phyloP scores from a whole-genome alignment of 2,888 invertebrate species.

The Drosophila birchii region DNA sequence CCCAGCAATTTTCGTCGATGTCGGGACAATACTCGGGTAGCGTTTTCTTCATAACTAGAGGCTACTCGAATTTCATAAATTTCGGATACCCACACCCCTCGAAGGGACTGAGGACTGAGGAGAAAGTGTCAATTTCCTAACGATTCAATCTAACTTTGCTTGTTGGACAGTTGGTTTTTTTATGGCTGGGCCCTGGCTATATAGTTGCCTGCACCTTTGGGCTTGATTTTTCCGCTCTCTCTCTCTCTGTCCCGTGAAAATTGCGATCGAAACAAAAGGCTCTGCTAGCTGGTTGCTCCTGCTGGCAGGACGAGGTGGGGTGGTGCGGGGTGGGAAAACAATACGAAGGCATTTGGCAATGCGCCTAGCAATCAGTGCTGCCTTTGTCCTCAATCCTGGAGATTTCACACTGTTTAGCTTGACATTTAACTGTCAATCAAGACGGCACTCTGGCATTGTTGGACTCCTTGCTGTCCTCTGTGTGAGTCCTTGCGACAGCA shows the following conservation, averaged over 20 bases:
- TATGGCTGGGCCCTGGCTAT: slow-evolving; percentile 18
- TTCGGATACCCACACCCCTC: slow-evolving; percentile 39
- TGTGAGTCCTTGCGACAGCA: slow-evolving; percentile 28
- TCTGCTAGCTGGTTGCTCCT: slow-evolving; percentile 7
- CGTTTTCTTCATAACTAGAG: slow-evolving; percentile 44
- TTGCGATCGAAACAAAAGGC: slow-evolving; percentile 68
- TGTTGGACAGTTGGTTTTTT: slow-evolving; percentile 52
- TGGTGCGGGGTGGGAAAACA: slow-evolving; percentile 59
- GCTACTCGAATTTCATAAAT: slow-evolving; percentile 72
- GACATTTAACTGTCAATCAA: slow-evolving; percentile 77
- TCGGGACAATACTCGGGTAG: slow-evolving; percentile 14
- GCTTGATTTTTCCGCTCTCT: slow-evolving; percentile 44
- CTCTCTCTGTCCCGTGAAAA: slow-evolving; percentile 22
- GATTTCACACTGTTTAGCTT: slow-evolving; percentile 78
- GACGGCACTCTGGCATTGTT: slow-evolving; percentile 57
- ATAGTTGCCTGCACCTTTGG: slow-evolving; percentile 44
- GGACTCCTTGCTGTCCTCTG: slow-evolving; percentile 43
- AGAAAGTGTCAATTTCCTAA: slow-evolving; percentile 73
- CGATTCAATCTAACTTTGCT: slow-evolving; percentile 62
- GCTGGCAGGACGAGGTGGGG: background rate
- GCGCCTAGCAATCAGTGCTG: slow-evolving; percentile 72
- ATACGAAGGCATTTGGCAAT: slow-evolving; percentile 65
- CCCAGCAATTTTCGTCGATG: slow-evolving; percentile 16
- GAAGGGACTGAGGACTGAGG: slow-evolving; percentile 13
- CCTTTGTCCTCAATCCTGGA: slow-evolving; percentile 62